Evolutionary conservation across 2,888 invertebrate genomes (phyloP), one percentile per base, ranked within the genome.

Genomic region (Diplazon laetatorius): DNA sequence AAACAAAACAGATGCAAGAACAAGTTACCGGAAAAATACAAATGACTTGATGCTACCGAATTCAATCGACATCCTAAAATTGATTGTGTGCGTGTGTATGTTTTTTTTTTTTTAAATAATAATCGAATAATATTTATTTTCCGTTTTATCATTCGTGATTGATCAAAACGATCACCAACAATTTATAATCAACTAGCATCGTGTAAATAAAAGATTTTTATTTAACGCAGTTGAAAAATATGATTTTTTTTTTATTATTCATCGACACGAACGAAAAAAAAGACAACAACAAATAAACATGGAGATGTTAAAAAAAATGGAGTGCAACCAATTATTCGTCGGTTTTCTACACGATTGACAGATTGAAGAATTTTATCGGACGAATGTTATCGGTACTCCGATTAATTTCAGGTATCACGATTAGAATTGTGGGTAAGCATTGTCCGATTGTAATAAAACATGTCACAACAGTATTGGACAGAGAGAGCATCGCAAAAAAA

Each of bases 181-280:
- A 80, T 79, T 77, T 80, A 81, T 82, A 80, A 78, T n/a, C 70
- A 44, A 78, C 55, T 72, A 81, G 63, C 80, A 82, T 82, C 82
- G 80, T 86, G 86, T 86, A 85, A 86, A 85, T 86, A 87, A 87
- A 79, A 86, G 75, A 81, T 83, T 84, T 84, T 85, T 86, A 83
- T 87, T 86, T 81, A 82, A 85, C 79, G 80, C 73, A 59, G 14
- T 55, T 69, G 12, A 20, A 22, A 52, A 4, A 22, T 25, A 48
- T n/a, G n/a, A n/a, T 30, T 68, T 52, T 71, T 50, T 37, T 55
- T 69, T 37, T 57, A 52, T 52, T 30, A 25, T 50, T 63, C 0
- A 62, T 37, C 39, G 59, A 59, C 18, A 30, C 6, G 2, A 30
- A 30, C 30, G 30, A 30, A 30, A 30, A 30, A 30, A 30, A 6